phyloP scores from a whole-genome alignment of 2,113 vertebrate genomes.

The Eolophus roseicapilla region DNA sequence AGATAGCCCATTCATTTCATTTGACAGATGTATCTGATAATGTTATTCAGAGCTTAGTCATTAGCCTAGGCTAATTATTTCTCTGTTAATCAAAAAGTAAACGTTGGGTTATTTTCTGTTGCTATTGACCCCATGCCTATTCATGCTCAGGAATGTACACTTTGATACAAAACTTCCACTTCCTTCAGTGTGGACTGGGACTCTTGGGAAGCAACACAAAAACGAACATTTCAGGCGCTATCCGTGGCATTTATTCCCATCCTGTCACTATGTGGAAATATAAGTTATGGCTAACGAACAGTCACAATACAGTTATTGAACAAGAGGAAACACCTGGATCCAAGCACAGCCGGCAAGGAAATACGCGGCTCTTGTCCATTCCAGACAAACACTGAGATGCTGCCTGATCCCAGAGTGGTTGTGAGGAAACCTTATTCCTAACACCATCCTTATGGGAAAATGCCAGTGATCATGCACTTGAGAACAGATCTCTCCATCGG shows the following conservation, averaged over 20 bases:
- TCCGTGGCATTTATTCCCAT: conserved; percentile 16
- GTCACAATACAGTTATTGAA: neutral
- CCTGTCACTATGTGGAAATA: conserved; percentile 3
- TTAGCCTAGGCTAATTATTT: neutral
- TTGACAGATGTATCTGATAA: neutral
- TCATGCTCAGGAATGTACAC: neutral
- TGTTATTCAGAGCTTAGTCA: neutral
- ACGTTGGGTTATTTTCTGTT: neutral
- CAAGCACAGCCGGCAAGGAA: neutral
- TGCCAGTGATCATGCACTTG: neutral
- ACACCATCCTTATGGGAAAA: neutral
- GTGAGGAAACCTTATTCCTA: neutral
- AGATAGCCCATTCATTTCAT: neutral
- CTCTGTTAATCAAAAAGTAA: neutral
- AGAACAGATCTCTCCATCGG: neutral
- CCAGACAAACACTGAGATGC: neutral
- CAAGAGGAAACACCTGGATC: conserved; percentile 55
- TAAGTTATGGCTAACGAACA: neutral
- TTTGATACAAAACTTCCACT: neutral
- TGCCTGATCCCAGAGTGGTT: neutral
- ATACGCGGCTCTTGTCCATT: neutral
- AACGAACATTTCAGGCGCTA: rapidly evolving
- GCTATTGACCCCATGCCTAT: neutral
- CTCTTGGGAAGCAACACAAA: neutral
- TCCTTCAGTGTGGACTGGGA: neutral